Conservation (phyloP, 2,797 vertebrate genomes). For the Hydrocynus forskahlii region DNA sequence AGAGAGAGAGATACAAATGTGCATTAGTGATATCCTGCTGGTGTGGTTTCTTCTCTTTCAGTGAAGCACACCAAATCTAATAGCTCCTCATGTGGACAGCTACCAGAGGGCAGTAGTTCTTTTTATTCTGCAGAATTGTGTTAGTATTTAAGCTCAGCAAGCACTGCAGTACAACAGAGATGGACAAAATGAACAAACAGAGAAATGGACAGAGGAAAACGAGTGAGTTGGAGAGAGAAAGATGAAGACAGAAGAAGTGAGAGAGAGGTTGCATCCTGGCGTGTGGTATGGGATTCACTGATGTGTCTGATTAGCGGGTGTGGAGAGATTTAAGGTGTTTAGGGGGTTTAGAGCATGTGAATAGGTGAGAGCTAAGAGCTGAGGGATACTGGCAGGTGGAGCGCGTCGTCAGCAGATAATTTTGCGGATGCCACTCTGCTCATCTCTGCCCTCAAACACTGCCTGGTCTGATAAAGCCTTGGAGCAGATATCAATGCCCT, state of each 20-base stretch:
- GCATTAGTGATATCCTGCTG: too few relatives aligned
- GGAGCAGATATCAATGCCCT: constrained; percentile 79
- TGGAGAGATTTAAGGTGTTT: constrained; percentile 43
- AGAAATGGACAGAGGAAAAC: background rate
- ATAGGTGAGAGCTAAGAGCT: constrained; percentile 50
- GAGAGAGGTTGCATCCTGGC: constrained; percentile 26
- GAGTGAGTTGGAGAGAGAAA: background rate
- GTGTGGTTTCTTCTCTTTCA: too few relatives aligned
- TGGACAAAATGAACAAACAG: too few relatives aligned
- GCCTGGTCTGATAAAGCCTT: constrained; percentile 81
- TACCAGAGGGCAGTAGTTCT: too few relatives aligned
- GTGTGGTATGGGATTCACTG: constrained; percentile 13
- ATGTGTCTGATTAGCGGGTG: constrained; percentile 26
- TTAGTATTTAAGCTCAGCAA: too few relatives aligned
- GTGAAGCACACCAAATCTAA: too few relatives aligned
- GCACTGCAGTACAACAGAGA: too few relatives aligned
- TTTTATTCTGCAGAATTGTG: too few relatives aligned
- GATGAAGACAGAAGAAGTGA: background rate
- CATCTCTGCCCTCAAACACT: constrained; percentile 68
- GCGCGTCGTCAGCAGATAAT: constrained; percentile 67
- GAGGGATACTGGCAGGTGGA: constrained; percentile 65
- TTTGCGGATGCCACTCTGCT: constrained; percentile 76
- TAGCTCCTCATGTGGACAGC: too few relatives aligned
- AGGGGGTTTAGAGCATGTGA: constrained; percentile 61
- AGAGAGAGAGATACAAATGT: too few relatives aligned